These are phyloP conservation scores for Leptodactylus fuscus DNA, from an alignment of 2,113 vertebrate genomes.

Conservation along the genomic window DNA sequence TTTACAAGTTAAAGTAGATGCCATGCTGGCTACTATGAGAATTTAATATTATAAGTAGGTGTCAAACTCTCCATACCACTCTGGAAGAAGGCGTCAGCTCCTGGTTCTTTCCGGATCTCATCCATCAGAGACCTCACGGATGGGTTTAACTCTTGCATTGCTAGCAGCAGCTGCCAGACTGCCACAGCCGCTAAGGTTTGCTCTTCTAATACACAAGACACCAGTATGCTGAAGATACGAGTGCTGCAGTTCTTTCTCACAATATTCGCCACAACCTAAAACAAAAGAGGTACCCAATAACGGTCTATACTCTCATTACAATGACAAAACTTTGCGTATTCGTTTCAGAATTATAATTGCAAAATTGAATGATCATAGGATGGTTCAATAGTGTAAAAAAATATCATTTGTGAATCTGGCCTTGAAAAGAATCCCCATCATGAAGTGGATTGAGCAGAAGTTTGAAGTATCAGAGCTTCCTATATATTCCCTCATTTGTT, in stretches of 20 bases:
- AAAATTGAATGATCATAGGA: no score
- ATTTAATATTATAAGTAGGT: background rate
- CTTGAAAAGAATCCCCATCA: no score
- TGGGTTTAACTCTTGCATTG: conserved; percentile 62
- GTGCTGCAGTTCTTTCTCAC: conserved; percentile 61
- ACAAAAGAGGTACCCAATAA: background rate
- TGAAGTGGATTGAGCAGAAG: no score
- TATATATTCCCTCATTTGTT: no score
- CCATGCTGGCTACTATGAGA: background rate
- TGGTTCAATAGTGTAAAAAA: no score
- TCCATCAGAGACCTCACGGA: conserved; percentile 65
- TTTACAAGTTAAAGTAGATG: background rate
- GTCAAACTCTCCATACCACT: conserved; percentile 62
- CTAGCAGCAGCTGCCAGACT: conserved; percentile 74
- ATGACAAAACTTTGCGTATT: no score
- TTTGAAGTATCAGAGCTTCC: no score
- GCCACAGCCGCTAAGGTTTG: conserved; percentile 65
- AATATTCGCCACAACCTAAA: conserved; percentile 69
- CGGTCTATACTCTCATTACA: background rate
- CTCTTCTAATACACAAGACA: conserved; percentile 69
- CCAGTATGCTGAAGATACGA: conserved; percentile 63
- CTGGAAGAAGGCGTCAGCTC: conserved; percentile 67
- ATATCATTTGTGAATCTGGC: no score
- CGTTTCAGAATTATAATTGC: no score
- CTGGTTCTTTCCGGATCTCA: conserved; percentile 71